A percentile compares a stretch with the other conserved stretches of the same genome.
Conservation (phyloP, 1,140 invertebrate genomes). For the Drosophila obscura region DNA sequence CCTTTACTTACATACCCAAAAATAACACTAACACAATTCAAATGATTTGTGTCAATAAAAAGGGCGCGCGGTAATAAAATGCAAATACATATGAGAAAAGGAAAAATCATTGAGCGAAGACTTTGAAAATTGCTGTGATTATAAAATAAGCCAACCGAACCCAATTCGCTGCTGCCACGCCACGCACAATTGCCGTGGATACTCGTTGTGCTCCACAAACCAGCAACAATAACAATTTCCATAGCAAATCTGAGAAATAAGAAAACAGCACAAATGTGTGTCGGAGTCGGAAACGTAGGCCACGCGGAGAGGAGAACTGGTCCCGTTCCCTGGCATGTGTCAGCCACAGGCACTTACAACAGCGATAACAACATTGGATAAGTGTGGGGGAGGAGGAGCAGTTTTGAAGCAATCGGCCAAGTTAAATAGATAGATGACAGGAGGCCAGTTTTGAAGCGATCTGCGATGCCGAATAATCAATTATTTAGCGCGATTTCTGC, state of each 20-base stretch:
- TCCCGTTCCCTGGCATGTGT: constrained; percentile 53
- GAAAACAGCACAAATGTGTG: constrained; percentile 20
- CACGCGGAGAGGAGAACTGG: not conserved
- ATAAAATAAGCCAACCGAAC: constrained; percentile 65
- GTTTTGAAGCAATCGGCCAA: not conserved
- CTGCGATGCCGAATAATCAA: constrained; percentile 44
- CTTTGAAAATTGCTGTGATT: constrained; percentile 65
- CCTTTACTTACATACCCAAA: constrained; percentile 2
- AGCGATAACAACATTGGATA: constrained; percentile 22
- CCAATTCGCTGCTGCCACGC: constrained; percentile 38
- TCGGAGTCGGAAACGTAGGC: constrained; percentile 1
- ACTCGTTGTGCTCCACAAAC: constrained; percentile 1
- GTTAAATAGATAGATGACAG: constrained; percentile 18
- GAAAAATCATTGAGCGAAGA: constrained; percentile 36
- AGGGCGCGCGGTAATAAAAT: constrained; percentile 62
- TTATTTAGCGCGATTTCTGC: constrained; percentile 49
- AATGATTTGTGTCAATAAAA: constrained; percentile 77
- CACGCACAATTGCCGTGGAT: constrained; percentile 41
- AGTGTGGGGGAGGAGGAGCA: too few species aligned
- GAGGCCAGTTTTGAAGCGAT: not conserved
- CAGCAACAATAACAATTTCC: constrained; percentile 71
- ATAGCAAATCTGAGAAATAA: constrained; percentile 60
- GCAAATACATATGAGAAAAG: constrained; percentile 47
- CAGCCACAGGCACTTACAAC: constrained; percentile 60
- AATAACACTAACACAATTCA: constrained; percentile 39